Evolutionary conservation across 2,888 invertebrate genomes (phyloP), one percentile per base, ranked within the genome.

Genomic region (Deilephila elpenor): DNA sequence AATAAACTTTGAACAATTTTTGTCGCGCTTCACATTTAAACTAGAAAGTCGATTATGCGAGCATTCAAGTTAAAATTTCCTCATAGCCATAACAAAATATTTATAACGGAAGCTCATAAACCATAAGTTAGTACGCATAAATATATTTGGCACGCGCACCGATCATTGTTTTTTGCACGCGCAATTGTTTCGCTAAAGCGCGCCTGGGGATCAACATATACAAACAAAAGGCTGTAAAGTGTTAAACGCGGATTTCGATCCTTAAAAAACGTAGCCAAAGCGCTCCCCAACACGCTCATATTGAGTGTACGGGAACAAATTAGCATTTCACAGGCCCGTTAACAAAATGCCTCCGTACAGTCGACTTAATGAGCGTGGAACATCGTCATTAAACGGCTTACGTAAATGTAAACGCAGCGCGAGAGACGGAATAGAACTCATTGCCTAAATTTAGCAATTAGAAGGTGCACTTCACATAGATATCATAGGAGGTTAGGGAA

Each of bases 301-400:
- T 94, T 92, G 93, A 86, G 83, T 89, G 89, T 90, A 88, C 89
- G 85, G 87, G 86, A 85, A 87, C 84, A 87, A 89, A 94, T 94
- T 94, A 92, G 93, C 94, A 94, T 94, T 88, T 92, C 92, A 94
- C 86, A 92, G 92, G 89, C 89, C 84, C 84, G 90, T 85, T 88
- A 73, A 90, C 90, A 89, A 91, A 91, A 92, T 89, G 86, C 86
- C 84, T 83, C 81, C 84, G 83, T 85, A 83, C 85, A 84, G 86
- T 82, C 82, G 88, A 87, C 87, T 93, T 93, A 93, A 93, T 93
- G 90, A 93, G 92, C 88, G 86, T 78, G 82, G 88, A 90, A 92
- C 93, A 89, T 86, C 85, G 89, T 91, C 88, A 93, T 93, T 93
- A 93, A 91, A 89, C 87, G 88, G 85, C 86, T 89, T 85, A 80